A percentile compares a stretch with the other conserved stretches of the same genome.
Evolutionary conservation across 1,140 invertebrate genomes (phyloP).

Genomic region (Zaprionus tsacasi): DNA sequence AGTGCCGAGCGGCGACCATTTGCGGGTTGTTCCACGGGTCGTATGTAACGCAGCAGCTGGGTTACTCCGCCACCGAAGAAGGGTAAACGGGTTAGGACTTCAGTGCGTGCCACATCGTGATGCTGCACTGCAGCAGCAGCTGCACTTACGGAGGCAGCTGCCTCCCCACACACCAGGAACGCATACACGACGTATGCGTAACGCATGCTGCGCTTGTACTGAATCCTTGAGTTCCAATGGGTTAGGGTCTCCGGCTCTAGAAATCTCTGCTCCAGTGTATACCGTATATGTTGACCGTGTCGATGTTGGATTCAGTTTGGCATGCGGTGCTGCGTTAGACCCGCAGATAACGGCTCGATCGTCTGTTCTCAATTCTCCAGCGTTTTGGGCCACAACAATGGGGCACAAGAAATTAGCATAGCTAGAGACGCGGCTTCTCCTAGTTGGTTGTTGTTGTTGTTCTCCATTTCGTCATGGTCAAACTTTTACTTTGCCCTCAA

Average conservation of each 20-base stretch:
- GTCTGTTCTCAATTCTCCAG: constrained; percentile 45
- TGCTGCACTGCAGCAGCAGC: background rate
- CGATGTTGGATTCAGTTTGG: constrained; percentile 43
- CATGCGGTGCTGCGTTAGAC: constrained; percentile 16
- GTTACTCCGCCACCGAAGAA: constrained; percentile 75
- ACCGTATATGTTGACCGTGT: constrained; percentile 26
- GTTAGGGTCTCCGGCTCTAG: background rate
- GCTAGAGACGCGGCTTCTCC: constrained; percentile 14
- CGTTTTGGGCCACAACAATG: constrained; percentile 30
- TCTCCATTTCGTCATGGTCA: constrained; percentile 4
- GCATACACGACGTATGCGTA: constrained; percentile 33
- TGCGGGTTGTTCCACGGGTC: constrained; percentile 45
- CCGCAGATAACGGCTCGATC: constrained; percentile 37
- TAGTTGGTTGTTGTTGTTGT: constrained; percentile 11
- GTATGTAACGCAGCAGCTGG: constrained; percentile 65
- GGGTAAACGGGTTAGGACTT: constrained; percentile 45
- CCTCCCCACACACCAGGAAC: background rate
- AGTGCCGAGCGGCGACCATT: constrained; percentile 61
- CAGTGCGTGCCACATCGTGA: constrained; percentile 27
- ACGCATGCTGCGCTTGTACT: constrained; percentile 9
- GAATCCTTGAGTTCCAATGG: background rate
- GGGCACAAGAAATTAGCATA: constrained; percentile 59
- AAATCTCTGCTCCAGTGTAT: background rate
- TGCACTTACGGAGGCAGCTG: background rate
- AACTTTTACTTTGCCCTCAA: constrained; percentile 66